Evolutionary conservation across 2,888 invertebrate species (phyloP).

Genomic region (Aleiodes leptofemur): DNA sequence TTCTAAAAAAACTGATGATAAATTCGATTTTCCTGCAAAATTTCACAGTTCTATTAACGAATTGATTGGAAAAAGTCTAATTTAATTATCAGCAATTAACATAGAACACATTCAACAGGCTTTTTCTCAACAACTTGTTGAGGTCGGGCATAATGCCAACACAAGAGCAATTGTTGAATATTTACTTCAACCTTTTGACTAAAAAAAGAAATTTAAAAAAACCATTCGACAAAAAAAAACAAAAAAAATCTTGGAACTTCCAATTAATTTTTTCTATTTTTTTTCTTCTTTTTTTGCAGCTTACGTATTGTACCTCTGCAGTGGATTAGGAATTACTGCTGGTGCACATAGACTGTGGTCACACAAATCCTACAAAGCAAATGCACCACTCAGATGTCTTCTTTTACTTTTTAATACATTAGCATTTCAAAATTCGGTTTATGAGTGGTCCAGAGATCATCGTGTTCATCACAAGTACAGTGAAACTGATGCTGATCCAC

Average conservation of each 20-base stretch:
- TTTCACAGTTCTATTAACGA: background rate
- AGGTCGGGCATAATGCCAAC: slow-evolving; percentile 13
- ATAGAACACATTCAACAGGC: slow-evolving; percentile 12
- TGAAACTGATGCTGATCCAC: slow-evolving; percentile 95
- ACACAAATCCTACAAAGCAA: slow-evolving; percentile 97
- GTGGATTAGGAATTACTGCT: slow-evolving; percentile 95
- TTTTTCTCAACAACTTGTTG: slow-evolving; percentile 20
- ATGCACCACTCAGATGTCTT: slow-evolving; percentile 89
- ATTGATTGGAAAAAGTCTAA: background rate
- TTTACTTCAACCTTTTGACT: background rate
- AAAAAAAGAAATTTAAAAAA: no score
- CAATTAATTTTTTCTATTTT: background rate
- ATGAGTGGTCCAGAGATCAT: slow-evolving; percentile 86
- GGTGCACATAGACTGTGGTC: slow-evolving; percentile 98
- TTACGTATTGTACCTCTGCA: slow-evolving; percentile 83
- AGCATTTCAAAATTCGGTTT: slow-evolving; percentile 90
- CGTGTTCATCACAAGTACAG: slow-evolving; percentile 92
- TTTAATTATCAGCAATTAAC: background rate
- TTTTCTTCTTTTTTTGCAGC: slow-evolving; percentile 78
- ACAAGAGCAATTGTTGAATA: background rate
- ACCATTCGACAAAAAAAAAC: background rate
- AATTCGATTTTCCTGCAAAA: no score
- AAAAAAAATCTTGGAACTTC: background rate
- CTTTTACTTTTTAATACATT: slow-evolving; percentile 88
- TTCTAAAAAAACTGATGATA: background rate